These are phyloP conservation scores for Gulo gulo DNA, from an alignment of 2,113 vertebrate species.

Conservation along the genomic window DNA sequence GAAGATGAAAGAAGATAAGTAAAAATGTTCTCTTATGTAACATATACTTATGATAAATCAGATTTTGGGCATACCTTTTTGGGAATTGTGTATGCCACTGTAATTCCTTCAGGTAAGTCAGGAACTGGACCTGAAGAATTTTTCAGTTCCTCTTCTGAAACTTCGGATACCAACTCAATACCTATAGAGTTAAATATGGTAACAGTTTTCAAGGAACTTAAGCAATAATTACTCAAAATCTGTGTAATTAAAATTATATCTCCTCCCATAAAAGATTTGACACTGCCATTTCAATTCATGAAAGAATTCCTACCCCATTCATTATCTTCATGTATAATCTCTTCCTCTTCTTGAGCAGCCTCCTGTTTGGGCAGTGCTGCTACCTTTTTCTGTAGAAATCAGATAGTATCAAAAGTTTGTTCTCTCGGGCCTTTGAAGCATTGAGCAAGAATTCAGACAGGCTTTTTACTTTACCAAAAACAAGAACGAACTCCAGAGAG, in stretches of 20 bases:
- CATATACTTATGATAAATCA: background rate
- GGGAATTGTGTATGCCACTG: conserved; percentile 94
- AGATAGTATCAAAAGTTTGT: background rate
- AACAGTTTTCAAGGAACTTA: background rate
- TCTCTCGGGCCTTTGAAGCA: background rate
- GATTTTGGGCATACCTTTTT: conserved; percentile 83
- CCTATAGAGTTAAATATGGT: conserved; percentile 80
- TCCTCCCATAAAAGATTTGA: background rate
- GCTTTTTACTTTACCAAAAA: conserved; percentile 31
- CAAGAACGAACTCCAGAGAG: background rate
- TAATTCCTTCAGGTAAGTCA: conserved; percentile 94
- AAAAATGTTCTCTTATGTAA: background rate
- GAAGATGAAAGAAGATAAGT: background rate
- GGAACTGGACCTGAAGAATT: conserved; percentile 89
- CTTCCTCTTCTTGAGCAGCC: conserved; percentile 82
- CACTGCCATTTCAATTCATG: background rate
- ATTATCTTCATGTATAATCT: conserved; percentile 93
- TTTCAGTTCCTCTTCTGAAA: conserved; percentile 91
- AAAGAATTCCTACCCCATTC: conserved; percentile 89
- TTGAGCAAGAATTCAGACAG: background rate
- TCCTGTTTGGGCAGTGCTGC: conserved; percentile 86
- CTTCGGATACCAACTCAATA: conserved; percentile 94
- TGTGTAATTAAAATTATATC: background rate
- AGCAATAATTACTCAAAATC: conserved; percentile 12
- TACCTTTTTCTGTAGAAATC: conserved; percentile 85